Conservation (phyloP, 2,888 invertebrate species). For the Pecten maximus region DNA sequence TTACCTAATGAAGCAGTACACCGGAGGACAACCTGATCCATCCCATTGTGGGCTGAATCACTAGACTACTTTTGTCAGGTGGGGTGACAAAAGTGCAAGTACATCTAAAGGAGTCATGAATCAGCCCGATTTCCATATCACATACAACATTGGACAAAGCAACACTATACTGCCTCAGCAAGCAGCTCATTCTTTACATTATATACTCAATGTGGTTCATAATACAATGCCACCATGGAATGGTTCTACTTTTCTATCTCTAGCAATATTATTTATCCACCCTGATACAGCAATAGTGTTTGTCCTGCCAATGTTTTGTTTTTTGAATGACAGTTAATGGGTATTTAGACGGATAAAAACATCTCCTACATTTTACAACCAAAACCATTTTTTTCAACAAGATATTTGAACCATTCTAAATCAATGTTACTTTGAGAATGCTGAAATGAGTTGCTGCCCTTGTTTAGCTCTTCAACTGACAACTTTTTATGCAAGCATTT, state of each 20-base stretch:
- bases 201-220: not conserved
- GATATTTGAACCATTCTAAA: not conserved
- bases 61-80: not conserved
- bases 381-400: not conserved
- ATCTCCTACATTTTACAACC: not conserved
- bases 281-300: not conserved
- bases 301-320: not conserved
- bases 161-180: not conserved
- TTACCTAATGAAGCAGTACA: conserved; percentile 5
- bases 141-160: not conserved
- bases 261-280: not conserved
- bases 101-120: conserved; percentile 7
- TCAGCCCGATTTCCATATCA: not conserved
- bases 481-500: conserved; percentile 1
- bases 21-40: conserved; percentile 7
- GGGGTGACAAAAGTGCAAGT: conserved; percentile 30
- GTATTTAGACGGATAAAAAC: not conserved
- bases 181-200: not conserved
- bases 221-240: not conserved
- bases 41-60: conserved; percentile 30
- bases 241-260: not conserved
- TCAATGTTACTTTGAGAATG: not conserved
- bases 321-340: not conserved
- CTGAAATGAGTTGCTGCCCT: not conserved
- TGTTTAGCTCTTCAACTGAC: not conserved